Evolutionary conservation across 2,113 vertebrate species (phyloP), one percentile per base, ranked within the genome.

Genomic region (Gulo gulo): DNA sequence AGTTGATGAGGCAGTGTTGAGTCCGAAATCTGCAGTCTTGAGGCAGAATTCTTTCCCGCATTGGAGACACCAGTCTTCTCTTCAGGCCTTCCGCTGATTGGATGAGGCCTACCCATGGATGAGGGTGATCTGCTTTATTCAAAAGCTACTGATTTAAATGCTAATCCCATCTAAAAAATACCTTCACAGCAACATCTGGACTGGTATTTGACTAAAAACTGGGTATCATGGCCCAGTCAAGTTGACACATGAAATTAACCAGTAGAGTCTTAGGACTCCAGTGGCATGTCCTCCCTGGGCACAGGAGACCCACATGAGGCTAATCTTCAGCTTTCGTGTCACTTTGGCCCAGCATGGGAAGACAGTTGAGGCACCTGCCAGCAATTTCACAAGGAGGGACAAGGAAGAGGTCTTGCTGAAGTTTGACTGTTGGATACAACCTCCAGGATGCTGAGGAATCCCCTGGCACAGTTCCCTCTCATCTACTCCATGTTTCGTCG

Each of bases 401-500:
- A 9, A 14, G 15, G 11, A 8, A n/a, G 13, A 6, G 0, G 20
- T 2, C 11, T 7, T 14, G 3, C 31, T 14, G 7, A 12, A 1
- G 34, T 4, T 65, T 1, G 0, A 3, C 0, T 0, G 14, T 29
- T 2, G 6, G 3, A 2, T n/a, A 16, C 16, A 2, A 7, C 1
- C 69, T 74, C 13, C 2, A 1, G 0, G 6, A 10, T 6, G 0
- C 8, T 0, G 12, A 9, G 42, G 42, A 9, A 10, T 42, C 55
- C 15, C 13, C 11, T 0, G 0, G 2, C 52, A 14, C 0, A 0
- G 29, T 55, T 36, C 45, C 81, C 34, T 96, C 76, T 36, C 24
- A 0, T 31, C 87, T 52, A 26, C 73, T 0, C 0, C 1, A 0
- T 0, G 20, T 47, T 36, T 88, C 7, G 23, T 63, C 15, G 0